Base-by-base conservation (phyloP, 2,113 vertebrate genomes). In the Clarias gariepinus region DNA sequence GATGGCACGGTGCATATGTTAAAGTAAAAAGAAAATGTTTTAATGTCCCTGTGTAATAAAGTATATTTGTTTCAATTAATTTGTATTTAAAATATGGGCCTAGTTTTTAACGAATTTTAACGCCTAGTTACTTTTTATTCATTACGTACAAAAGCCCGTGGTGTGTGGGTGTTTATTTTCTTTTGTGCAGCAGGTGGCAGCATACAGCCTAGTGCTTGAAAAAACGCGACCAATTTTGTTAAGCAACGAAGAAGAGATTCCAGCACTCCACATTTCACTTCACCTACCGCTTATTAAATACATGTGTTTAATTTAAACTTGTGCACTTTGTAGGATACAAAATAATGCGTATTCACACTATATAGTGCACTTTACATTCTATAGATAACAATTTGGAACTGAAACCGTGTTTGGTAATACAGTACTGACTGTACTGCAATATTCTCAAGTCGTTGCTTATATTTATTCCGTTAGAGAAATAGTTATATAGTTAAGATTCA, bases 121-220 rank as follows among this genome's bases (percentile, higher is more conserved):
- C 47, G 1, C 47, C 47, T 47, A 47, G 47, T 47, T 47, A 47
- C 47, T 8, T 47, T 47, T 47, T 7, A 61, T 8, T 21, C 60
- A 23, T 11, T 4, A 23, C 12, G 36, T 21, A 74, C 6, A 52
- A 47, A 74, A 73, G 8, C 18, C 33, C 23, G 4, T 28, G 11
- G 0, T 36, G 30, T 57, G 52, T 33, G 47, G 47, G 47, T 47
- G 47, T 47, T 47, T 55, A 6, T 52, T 28, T 6, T 33, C 10
- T 69, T 25, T 2, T n/a, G 64, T 64, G 18, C 74, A 85, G 36
- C 71, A 55, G 84, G 84, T 78, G 84, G 76, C 84, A 80, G 76
- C 13, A 80, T 12, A 36, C 21, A 68, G 30, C 61, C 23, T 21
- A 19, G 36, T 47, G 13, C 28, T 2, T 28, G 11, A 21, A 76